Conservation (phyloP, 2,888 invertebrate species). For the Tetragonula carbonaria region DNA sequence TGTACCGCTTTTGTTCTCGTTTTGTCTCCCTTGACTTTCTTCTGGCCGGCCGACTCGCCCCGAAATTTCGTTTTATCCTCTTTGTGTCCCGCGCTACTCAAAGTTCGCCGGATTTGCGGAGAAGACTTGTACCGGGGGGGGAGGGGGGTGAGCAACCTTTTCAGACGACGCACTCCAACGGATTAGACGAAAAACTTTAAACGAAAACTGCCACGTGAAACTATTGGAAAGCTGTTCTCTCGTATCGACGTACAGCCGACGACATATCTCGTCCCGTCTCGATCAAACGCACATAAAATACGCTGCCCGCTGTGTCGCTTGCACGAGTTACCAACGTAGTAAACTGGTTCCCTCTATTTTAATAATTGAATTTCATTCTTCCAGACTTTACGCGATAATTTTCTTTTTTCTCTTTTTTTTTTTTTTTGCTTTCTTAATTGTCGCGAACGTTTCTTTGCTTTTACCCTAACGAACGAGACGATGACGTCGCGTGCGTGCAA, state of each 20-base stretch:
- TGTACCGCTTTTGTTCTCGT: conserved; percentile 8
- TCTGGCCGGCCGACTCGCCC: not conserved
- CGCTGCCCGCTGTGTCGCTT: not conserved
- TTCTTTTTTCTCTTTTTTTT: too few relatives aligned
- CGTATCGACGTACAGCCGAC: conserved; percentile 20
- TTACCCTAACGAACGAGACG: not conserved
- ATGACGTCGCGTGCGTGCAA: too few relatives aligned
- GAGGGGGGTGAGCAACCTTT: conserved; percentile 29
- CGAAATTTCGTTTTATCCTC: conserved; percentile 38
- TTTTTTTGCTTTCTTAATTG: not conserved
- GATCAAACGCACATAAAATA: conserved; percentile 21
- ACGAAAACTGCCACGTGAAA: conserved; percentile 69
- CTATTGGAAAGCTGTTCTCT: conserved; percentile 67
- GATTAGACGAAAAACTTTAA: conserved; percentile 75
- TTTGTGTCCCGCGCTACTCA: conserved; percentile 31
- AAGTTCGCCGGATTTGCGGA: conserved; percentile 55
- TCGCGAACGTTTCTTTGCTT: not conserved
- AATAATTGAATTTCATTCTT: not conserved
- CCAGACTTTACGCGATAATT: not conserved
- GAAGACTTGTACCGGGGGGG: conserved; percentile 24
- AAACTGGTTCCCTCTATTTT: not conserved
- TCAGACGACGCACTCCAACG: conserved; percentile 67
- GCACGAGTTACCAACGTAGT: too few relatives aligned
- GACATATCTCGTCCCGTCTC: conserved; percentile 33
- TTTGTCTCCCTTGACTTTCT: conserved; percentile 6